Base-by-base conservation (phyloP, 2,888 invertebrate species). In the Dermolepida albohirtum region DNA sequence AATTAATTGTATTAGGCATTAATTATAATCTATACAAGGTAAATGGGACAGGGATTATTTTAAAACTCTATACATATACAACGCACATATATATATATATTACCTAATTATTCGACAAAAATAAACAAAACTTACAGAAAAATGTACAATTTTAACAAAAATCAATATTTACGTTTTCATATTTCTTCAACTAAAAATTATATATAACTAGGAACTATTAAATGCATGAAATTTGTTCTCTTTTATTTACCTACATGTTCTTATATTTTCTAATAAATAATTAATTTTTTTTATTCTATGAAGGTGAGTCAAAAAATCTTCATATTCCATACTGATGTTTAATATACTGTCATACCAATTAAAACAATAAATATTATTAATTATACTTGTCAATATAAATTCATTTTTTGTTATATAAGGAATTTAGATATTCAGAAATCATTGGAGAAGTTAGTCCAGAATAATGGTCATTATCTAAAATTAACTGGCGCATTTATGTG, bases 171-270 rank as follows among this genome's bases (percentile, higher is more conserved):
- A 64, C 52, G 43, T 52, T 27, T 16, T 11, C 27, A 47, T 49
- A 12, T 47, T 7, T 62, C 1, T 64, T 51, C 29, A 54, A 54
- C 27, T 52, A 64, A 43, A 49, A 52, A 64, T 22, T 52, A 64
- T 54, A 40, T 44, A 57, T 66, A 68, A 52, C 67, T 68, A 68
- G 67, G 67, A 68, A 68, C 67, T 68, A 68, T 68, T 68, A 52
- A 64, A 55, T 55, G 44, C 47, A 65, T 65, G 8, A 54, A 63
- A 65, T 34, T 44, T 44, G 12, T 34, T 47, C 54, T 64, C 11
- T 12, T 17, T 22, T 14, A 64, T 50, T 41, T 14, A 14, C 40
- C 41, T 27, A 57, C 22, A 10, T 17, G 17, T 40, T 16, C n/a
- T 55, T 17, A 11, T 41, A 40, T 12, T 34, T 52, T 17, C 14